Evolutionary conservation across 2,888 invertebrate genomes (phyloP), one percentile per base, ranked within the genome.

Genomic region (Platycheirus albimanus): DNA sequence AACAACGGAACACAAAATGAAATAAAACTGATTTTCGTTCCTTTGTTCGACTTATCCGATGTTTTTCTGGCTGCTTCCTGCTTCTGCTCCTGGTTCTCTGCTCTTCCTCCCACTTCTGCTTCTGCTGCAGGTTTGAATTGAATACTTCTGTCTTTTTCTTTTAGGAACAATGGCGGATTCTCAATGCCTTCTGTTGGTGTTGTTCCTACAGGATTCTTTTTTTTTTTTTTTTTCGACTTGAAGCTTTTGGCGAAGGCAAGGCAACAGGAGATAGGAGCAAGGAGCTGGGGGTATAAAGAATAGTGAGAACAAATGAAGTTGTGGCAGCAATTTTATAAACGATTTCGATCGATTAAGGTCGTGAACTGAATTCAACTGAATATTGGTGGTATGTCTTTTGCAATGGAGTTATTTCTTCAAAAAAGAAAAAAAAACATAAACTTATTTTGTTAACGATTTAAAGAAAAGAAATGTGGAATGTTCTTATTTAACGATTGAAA

Each of bases 321-420:
- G 81, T 71, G 66, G 61, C 61, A 67, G 76, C 36, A 43, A 43
- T 71, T 71, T 76, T 51, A 28, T 45, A 66, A 77, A 77, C 58
- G 77, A 70, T 61, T 61, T 77, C 51, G 70, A 81, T 81, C 77
- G 80, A 81, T 70, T 75, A 70, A 76, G 71, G 64, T 77, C 51
- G 17, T 61, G 66, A 77, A 67, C 64, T 51, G 56, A n/a, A n/a
- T n/a, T n/a, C n/a, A 10, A 49, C 2, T 30, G 52, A 3, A 43
- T 24, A 11, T n/a, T 17, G n/a, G n/a, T n/a, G n/a, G 11, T 47
- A 5, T 47, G 20, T 61, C 2, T 28, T 24, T 11, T 28, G 13
- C 7, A 45, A 61, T 61, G 28, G 45, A 43, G 45, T 61, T 61
- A 43, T 28, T 41, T n/a, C n/a, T n/a, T n/a, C n/a, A n/a, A n/a